phyloP scores from a whole-genome alignment of 2,797 vertebrate species.

The Chromobotia macracanthus region DNA sequence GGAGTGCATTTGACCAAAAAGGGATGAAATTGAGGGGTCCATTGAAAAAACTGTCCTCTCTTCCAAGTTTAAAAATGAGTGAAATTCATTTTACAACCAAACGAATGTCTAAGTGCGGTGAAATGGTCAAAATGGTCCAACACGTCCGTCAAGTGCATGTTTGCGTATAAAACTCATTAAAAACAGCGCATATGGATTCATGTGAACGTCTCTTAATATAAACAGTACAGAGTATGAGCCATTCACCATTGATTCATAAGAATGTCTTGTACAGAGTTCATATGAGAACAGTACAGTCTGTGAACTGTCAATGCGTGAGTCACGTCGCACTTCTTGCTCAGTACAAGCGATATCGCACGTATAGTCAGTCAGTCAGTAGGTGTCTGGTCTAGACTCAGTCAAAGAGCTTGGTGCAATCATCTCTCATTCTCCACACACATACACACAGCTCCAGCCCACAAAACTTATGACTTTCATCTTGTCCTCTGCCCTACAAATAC shows the following conservation, averaged over 20 bases:
- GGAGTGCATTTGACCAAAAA: slow-evolving; percentile 9
- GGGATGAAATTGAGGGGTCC: neutral
- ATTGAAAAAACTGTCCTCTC: too few species aligned
- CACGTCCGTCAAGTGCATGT: too few species aligned
- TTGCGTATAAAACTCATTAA: neutral
- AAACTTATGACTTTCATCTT: slow-evolving; percentile 31
- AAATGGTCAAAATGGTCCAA: too few species aligned
- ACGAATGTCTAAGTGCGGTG: too few species aligned
- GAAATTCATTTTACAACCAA: too few species aligned
- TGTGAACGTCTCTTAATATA: neutral
- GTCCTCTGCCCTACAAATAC: slow-evolving; percentile 2
- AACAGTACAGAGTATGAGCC: slow-evolving; percentile 19
- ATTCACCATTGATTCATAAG: slow-evolving; percentile 37
- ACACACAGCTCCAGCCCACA: slow-evolving; percentile 39
- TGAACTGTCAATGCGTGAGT: slow-evolving; percentile 53
- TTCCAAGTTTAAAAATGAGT: too few species aligned
- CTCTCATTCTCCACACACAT: slow-evolving; percentile 21
- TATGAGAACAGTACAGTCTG: slow-evolving; percentile 48
- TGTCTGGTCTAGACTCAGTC: slow-evolving; percentile 29
- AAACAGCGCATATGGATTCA: neutral
- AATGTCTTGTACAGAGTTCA: slow-evolving; percentile 41
- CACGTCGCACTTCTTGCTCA: slow-evolving; percentile 52
- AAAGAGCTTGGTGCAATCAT: slow-evolving; percentile 37
- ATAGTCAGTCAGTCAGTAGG: slow-evolving; percentile 32
- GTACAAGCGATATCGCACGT: slow-evolving; percentile 46